Base-by-base conservation (phyloP, 2,797 vertebrate genomes). In the Toxotes lorentzi region DNA sequence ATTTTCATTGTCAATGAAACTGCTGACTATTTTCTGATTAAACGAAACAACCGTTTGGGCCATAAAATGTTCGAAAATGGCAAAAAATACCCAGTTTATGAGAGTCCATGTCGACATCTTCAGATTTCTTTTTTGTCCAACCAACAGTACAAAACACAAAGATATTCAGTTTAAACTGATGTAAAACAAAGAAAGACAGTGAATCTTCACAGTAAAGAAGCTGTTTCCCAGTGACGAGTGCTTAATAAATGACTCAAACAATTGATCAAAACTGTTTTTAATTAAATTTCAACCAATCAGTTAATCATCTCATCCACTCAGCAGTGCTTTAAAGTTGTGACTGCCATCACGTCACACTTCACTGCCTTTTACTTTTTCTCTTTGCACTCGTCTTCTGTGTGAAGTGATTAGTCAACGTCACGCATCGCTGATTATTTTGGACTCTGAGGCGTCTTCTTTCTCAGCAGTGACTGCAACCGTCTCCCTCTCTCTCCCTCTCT, bases 361-460 rank as follows among this genome's bases (percentile, higher is more conserved):
- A 6, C 5, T 24, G 24, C 27, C 43, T 23, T 5, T 43, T 23
- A 10, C 17, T 34, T 21, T 7, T 11, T 12, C 2, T 11, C 43
- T 64, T 68, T 56, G 1, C 10, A 8, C 34, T 47, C 32, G 16
- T 30, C 24, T 51, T 67, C 40, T 67, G 12, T 62, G 11, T 34
- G n/a, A 66, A 62, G 60, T 81, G 69, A 90, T 91, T 85, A 83
- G 73, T 82, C 63, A 51, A 14, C 0, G 7, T 81, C 73, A 89
- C 77, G 74, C 81, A 16, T 83, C 81, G 63, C 62, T 79, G 73
- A 76, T 76, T 79, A 58, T 70, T 84, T 85, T 70, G 66, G 73
- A 79, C 85, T 83, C 69, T 38, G 73, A 86, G 76, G 76, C 76
- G 51, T 76, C 51, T 56, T 53, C 38, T 73, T 60, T 81, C 54